Percentiles rank a stretch among this genome's conserved stretches.
phyloP scores from a whole-genome alignment of 2,888 invertebrate species.

The Hanleya hanleyi region DNA sequence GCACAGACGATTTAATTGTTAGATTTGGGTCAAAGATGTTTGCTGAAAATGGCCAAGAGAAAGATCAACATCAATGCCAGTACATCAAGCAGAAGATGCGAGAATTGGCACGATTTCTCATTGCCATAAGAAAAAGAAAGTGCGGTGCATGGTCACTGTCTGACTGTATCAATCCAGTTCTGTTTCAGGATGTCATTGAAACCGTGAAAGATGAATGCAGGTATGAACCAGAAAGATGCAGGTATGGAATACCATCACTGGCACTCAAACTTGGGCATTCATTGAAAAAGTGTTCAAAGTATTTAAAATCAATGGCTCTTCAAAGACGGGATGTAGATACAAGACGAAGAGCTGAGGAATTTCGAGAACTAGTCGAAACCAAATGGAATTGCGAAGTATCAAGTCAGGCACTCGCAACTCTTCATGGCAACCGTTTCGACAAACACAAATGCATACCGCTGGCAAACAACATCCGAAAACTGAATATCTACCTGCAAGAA shows the following conservation, averaged over 20 bases:
- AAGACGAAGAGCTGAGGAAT: not conserved
- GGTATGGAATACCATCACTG: not conserved
- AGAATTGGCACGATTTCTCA: not conserved
- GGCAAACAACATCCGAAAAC: not conserved
- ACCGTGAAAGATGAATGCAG: not conserved
- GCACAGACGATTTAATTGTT: not conserved
- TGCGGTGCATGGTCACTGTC: not conserved
- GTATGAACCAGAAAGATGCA: not conserved
- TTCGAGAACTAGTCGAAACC: not conserved
- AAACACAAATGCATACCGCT: not conserved
- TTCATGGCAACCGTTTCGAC: not conserved
- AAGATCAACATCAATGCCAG: not conserved
- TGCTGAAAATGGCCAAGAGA: not conserved
- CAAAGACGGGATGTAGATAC: not conserved
- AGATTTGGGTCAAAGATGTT: not conserved
- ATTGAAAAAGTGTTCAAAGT: not conserved
- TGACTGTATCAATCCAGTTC: not conserved
- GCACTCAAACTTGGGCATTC: conserved; percentile 2
- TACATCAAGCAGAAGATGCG: not conserved
- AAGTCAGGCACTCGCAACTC: not conserved
- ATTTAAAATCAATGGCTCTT: not conserved
- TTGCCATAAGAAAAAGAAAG: not conserved
- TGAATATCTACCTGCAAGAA: not conserved
- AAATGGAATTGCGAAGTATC: not conserved
- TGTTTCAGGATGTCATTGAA: not conserved